These are phyloP conservation scores for Lerista edwardsae DNA, from an alignment of 2,797 vertebrate species.

Conservation along the genomic window DNA sequence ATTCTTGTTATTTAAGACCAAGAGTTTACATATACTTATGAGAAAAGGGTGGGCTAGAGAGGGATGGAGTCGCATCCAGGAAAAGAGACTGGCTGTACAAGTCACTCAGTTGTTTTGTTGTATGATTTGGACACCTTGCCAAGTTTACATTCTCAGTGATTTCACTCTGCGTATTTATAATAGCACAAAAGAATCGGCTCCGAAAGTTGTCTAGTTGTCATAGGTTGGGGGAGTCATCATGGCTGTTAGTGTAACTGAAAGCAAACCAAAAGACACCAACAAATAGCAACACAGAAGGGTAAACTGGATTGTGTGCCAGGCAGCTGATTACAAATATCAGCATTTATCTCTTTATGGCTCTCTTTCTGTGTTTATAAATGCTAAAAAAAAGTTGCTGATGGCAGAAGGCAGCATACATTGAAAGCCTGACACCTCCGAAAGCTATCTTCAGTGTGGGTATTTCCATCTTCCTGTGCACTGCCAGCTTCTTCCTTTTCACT, in stretches of 20 bases:
- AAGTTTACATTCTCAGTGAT: constrained; percentile 74
- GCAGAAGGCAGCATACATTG: neutral
- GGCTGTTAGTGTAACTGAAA: constrained; percentile 12
- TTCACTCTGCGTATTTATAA: constrained; percentile 69
- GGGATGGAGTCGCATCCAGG: constrained; percentile 66
- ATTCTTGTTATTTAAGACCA: constrained; percentile 74
- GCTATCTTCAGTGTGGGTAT: neutral
- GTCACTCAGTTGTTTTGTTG: constrained; percentile 75
- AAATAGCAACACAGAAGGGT: neutral
- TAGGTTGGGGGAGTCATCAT: neutral
- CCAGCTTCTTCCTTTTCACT: neutral
- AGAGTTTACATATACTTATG: constrained; percentile 75
- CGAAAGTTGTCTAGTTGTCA: constrained; percentile 52
- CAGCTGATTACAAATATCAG: neutral
- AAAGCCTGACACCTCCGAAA: neutral
- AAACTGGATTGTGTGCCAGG: neutral
- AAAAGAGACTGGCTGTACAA: constrained; percentile 71
- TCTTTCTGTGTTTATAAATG: neutral
- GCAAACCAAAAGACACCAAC: neutral
- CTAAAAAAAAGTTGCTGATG: neutral
- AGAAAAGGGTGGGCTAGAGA: constrained; percentile 72
- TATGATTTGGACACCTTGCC: constrained; percentile 72
- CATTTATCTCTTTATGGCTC: neutral
- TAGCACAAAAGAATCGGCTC: constrained; percentile 57
- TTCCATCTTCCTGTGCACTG: too few relatives aligned